Base-by-base conservation (phyloP, 2,113 vertebrate genomes). In the Brachyistius frenatus region DNA sequence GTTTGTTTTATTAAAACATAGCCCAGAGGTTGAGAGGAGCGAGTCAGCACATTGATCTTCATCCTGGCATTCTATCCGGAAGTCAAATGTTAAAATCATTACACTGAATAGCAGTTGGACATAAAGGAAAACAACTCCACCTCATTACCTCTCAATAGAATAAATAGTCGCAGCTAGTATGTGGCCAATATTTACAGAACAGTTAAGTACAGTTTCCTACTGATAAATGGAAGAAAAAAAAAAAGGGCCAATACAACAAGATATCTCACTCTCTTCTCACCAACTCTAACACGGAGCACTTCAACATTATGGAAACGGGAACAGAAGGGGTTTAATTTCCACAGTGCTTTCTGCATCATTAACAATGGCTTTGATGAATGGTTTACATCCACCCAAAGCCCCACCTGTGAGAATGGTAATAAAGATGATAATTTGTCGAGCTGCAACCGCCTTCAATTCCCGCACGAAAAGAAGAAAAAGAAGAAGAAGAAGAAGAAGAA, bases 331-430 rank as follows among this genome's bases (percentile, higher is more conserved):
- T 73, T 92, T 90, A 67, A 91, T 91, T 92, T 92, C 92, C 91
- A 94, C 86, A 80, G 80, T 63, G 91, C 92, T 91, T 82, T 81
- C 73, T 73, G 39, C 49, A 76, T 90, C 89, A 91, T 93, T 94
- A 95, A 96, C 88, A 84, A 91, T 85, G 88, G 64, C 90, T 79
- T 68, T 93, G 92, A 95, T 95, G 94, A 94, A 91, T 93, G 91
- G 80, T 91, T 80, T 60, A 85, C 89, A 93, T 87, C 80, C 80
- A 73, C 61, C 87, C 90, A 61, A 78, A 86, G 71, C 82, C 86
- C 85, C 91, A 95, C 88, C 84, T 93, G 90, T 66, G 94, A 93
- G 88, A 89, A 90, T 88, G 56, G 53, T 72, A 92, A 87, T 90
- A 90, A 94, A 91, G 66, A 88, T 36, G 58, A 81, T 86, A 80